A percentile compares a stretch with the other conserved stretches of the same genome.
Conservation (phyloP, 2,113 vertebrate genomes). For the Steatornis caripensis region DNA sequence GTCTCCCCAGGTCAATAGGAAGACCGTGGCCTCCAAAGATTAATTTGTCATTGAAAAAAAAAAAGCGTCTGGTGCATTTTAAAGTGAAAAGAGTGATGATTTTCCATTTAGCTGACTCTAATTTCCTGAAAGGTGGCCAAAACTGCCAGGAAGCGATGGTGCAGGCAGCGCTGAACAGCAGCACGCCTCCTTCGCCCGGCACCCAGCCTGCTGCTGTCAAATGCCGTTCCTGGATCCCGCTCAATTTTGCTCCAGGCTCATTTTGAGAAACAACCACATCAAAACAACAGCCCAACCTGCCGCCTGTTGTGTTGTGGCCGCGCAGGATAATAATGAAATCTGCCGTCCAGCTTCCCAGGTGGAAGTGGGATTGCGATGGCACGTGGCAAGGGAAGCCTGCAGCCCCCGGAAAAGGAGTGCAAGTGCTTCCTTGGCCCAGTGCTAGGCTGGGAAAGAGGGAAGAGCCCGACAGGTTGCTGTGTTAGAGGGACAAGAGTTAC, state of each 20-base stretch:
- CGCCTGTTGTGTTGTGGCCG: rapidly evolving
- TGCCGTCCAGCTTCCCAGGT: rapidly evolving
- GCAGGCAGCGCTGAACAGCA: not conserved
- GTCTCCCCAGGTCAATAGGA: rapidly evolving
- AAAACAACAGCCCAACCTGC: not conserved
- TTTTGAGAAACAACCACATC: not conserved
- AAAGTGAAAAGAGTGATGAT: not conserved
- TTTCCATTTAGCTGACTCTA: not conserved
- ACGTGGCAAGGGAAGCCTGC: not conserved
- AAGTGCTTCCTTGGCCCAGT: rapidly evolving
- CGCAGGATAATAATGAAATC: not conserved
- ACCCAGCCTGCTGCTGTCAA: rapidly evolving
- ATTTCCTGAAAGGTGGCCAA: not conserved
- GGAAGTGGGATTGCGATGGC: not conserved
- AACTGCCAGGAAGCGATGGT: not conserved
- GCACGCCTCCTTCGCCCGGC: not conserved
- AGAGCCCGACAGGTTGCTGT: rapidly evolving
- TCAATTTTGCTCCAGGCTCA: not conserved
- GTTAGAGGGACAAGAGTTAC: not conserved
- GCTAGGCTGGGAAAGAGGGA: not conserved
- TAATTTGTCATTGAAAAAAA: not conserved
- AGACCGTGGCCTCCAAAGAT: not conserved
- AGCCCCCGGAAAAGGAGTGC: rapidly evolving
- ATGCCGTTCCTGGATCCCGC: not conserved
- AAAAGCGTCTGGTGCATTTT: rapidly evolving